Base-by-base conservation (phyloP, 1,140 invertebrate genomes). In the Lepidostoma basale region DNA sequence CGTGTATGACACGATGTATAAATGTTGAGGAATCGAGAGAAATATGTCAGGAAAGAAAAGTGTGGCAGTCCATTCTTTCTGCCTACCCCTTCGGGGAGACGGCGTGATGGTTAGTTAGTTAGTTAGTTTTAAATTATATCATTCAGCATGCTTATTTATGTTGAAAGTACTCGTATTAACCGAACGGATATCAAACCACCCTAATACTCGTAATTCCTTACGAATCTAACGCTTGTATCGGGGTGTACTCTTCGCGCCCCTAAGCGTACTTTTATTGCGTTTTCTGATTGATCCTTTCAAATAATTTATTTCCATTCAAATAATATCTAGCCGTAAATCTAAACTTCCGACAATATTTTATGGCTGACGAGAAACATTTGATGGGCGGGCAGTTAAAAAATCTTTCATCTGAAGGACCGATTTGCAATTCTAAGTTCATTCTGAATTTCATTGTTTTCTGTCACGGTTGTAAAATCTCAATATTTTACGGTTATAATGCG, bases 401-500 rank as follows among this genome's bases (percentile, higher is more conserved):
- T 36, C 12, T 54, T 45, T 33, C 28, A 39, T 26, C 30, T 20
- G 47, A 60, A 56, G 22, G 64, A 42, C 25, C 10, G 64, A 67
- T 67, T 59, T 67, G 64, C 64, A 67, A 67, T 67, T 44, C 64
- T 47, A 47, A 67, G 18, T 39, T 30, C 54, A 23, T 16, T 20
- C 36, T 6, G 22, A 42, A 5, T 56, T 36, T 49, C 22, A 66
- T 66, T 56, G 63, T 66, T 44, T 58, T 44, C 49, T 36, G 25
- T 47, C 54, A 33, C 40, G 52, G 44, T 25, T 47, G 6, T 67
- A 59, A 67, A 67, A 22, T 60, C 5, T 25, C 20, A 23, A 22
- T 47, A 47, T 66, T 67, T 67, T 59, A 67, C 64, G 64, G 60
- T 67, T 59, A 44, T 67, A 67, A 59, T 59, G 42, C 40, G 39